Evolutionary conservation across 2,888 invertebrate species (phyloP), one percentile per base, ranked within the genome.

Genomic region (Flexamia atlantica): DNA sequence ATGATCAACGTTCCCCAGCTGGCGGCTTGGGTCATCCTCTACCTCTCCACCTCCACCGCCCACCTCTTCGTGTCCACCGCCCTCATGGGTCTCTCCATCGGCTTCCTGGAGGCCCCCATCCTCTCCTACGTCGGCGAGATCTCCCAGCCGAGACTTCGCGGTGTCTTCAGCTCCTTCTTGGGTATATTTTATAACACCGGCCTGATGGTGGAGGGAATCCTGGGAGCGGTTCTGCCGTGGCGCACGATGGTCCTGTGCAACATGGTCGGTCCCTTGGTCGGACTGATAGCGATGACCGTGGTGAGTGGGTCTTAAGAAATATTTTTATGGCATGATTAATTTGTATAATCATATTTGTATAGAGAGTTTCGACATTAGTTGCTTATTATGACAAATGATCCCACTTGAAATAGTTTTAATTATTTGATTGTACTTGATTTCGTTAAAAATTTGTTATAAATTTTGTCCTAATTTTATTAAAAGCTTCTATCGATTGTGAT

Each of bases 91-190:
- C 88, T 96, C 28, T 93, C 94, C 4, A 96, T 96, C 81, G 96
- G 96, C 79, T 90, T 96, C 12, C 91, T 95, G 85, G 96, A 96
- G 90, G 96, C 96, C 83, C 96, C 96, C 14, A 95, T 95, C 40
- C 90, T 96, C 87, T 96, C 96, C 0, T 96, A 96, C 89, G 95
- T 96, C n/a, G 95, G 96, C 1, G 96, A 96, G 91, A 93, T 96
- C 60, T 95, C 95, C 0, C 94, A 96, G 57, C 96, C 96, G 0
- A 94, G 95, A 87, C 91, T 96, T 53, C 92, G 96, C 25, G 96
- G 96, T 0, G 92, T 94, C 86, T 90, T 95, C 84, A 92, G 92
- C 7, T 91, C 92, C 0, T 89, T 92, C 83, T 91, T 92, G 10
- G 93, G 95, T 0, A 93, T 95, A 90, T 93, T 95, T 86, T 94